Percentiles rank a stretch among this genome's conserved stretches.
Evolutionary conservation across 1,140 invertebrate species (phyloP).

Genomic region (Pinna nobilis): DNA sequence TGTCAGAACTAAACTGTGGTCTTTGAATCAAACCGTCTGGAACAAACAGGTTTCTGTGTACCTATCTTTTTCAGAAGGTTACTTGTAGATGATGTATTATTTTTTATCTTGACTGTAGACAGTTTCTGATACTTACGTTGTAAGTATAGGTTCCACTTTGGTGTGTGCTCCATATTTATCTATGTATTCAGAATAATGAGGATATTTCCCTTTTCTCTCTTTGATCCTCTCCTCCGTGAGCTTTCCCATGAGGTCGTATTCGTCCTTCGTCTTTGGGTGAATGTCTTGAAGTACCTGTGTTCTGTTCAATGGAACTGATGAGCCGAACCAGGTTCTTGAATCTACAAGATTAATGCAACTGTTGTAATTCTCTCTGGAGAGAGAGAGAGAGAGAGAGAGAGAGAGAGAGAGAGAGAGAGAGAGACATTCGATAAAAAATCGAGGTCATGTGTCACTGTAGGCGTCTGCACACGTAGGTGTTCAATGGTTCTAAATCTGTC

Average conservation of each 20-base stretch:
- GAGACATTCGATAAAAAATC: not conserved
- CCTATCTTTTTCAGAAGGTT: too few relatives aligned
- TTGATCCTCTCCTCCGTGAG: slow-evolving; percentile 39
- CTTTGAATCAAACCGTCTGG: too few relatives aligned
- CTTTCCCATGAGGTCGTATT: slow-evolving; percentile 56
- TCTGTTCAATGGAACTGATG: slow-evolving; percentile 64
- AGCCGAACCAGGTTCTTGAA: slow-evolving; percentile 71
- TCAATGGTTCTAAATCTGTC: too few relatives aligned
- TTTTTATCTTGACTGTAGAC: too few relatives aligned
- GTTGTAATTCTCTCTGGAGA: too few relatives aligned
- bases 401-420: not conserved
- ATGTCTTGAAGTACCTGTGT: slow-evolving; percentile 65
- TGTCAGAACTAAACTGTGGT: too few relatives aligned
- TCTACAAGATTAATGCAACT: too few relatives aligned
- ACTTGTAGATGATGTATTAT: too few relatives aligned
- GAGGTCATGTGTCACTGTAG: not conserved
- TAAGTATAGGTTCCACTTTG: slow-evolving; percentile 50
- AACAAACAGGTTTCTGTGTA: too few relatives aligned
- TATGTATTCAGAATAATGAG: slow-evolving; percentile 68
- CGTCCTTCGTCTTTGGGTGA: slow-evolving; percentile 62
- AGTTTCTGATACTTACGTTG: slow-evolving; percentile 52
- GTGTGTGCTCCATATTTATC: slow-evolving; percentile 60
- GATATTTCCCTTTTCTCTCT: slow-evolving; percentile 60
- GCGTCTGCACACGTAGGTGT: not conserved
- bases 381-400: slow-evolving; percentile 15